Evolutionary conservation across 1,140 invertebrate genomes (phyloP), one percentile per base, ranked within the genome.

Genomic region (Papilio helenus): DNA sequence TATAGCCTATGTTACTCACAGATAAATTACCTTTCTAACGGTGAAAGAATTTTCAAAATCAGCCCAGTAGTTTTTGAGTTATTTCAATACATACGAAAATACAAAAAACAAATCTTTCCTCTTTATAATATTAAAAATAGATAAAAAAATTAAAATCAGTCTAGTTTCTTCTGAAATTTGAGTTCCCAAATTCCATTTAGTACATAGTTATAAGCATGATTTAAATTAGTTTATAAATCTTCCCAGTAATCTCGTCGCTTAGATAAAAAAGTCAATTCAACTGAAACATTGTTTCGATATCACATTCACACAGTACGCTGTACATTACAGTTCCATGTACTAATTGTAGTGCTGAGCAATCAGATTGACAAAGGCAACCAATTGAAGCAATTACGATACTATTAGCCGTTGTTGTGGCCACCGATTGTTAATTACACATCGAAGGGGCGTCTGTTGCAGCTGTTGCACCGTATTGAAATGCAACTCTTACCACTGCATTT

Each of bases 361-460:
- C 72, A 74, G 72, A 74, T 74, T 74, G 72, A 74, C 72, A 74
- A 74, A 74, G 46, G 42, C 72, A 46, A 55, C 72, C 72, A 49
- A 74, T 74, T 74, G 72, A 74, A 51, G 20, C 72, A 74, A 74
- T 74, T 74, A 74, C 72, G 42, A 51, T 74, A 49, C 61, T 44
- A 23, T 49, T 44, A 8, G 72, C 20, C 46, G 46, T 51, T 26
- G 42, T 55, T 74, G 72, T 23, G 72, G 72, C 72, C 72, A 74
- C 46, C 20, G 72, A 74, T 46, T 74, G 46, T 49, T 74, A 74
- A 74, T 74, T 44, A 74, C 29, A 51, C 72, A 34, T 68, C 26
- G 26, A 68, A 68, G 14, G 61, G 23, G 26, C 61, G 26, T 68
- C 26, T 26, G 23, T 29, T 68, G 61, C 26, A 68, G 61, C 26